A percentile compares a stretch with the other conserved stretches of the same genome.
Conservation (phyloP, 2,888 invertebrate genomes). For the Sericinus montela region DNA sequence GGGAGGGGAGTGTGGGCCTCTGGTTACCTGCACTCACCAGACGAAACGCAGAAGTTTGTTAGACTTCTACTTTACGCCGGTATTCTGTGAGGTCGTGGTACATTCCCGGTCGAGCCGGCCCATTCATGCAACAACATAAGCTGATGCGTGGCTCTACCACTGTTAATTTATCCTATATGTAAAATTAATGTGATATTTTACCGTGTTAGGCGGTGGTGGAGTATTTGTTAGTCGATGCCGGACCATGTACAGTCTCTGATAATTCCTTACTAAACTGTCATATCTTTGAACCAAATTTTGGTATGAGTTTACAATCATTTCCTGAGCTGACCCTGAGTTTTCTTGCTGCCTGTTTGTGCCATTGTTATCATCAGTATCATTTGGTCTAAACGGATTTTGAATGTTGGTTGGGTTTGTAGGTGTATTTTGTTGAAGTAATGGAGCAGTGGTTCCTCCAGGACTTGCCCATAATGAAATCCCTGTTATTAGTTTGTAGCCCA, state of each 20-base stretch:
- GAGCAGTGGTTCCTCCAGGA: conserved; percentile 33
- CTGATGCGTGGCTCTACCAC: too few relatives aligned
- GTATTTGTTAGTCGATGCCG: conserved; percentile 61
- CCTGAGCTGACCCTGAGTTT: conserved; percentile 48
- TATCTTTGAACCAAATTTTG: conserved; percentile 73
- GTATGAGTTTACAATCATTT: conserved; percentile 70
- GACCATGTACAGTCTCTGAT: conserved; percentile 71
- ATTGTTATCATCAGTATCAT: conserved; percentile 43
- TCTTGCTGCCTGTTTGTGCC: conserved; percentile 39
- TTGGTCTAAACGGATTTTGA: conserved; percentile 43
- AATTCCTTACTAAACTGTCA: conserved; percentile 71
- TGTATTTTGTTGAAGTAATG: conserved; percentile 42
- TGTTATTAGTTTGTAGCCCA: conserved; percentile 90
- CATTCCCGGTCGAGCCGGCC: too few relatives aligned
- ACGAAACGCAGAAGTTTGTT: too few relatives aligned
- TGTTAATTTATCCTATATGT: too few relatives aligned
- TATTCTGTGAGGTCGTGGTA: too few relatives aligned
- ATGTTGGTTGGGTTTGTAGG: conserved; percentile 33
- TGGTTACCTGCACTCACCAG: too few relatives aligned
- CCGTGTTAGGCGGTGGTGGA: conserved; percentile 58
- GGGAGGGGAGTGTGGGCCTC: too few relatives aligned
- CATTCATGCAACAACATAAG: too few relatives aligned
- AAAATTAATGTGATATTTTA: conserved; percentile 26
- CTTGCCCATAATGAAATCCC: conserved; percentile 82
- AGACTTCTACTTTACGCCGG: too few relatives aligned